Conservation (phyloP, 2,797 vertebrate species). For the Taeniopygia guttata region DNA sequence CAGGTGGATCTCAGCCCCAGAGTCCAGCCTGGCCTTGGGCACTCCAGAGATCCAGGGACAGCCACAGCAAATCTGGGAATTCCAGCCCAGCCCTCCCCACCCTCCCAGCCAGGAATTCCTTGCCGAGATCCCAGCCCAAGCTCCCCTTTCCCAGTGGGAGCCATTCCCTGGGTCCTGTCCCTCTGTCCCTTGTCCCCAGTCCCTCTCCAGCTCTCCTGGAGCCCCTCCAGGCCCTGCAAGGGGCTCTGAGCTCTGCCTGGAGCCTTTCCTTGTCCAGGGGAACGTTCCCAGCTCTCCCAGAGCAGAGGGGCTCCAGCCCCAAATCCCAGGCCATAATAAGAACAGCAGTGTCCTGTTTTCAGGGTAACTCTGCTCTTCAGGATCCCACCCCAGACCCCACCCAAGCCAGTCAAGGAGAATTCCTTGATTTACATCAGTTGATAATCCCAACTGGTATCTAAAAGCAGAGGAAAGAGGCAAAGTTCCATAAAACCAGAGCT, state of each 20-base stretch:
- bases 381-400: neutral
- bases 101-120: rapidly evolving
- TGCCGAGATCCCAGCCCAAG: no score
- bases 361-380: neutral
- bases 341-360: neutral
- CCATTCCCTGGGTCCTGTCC: neutral
- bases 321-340: neutral
- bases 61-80: neutral
- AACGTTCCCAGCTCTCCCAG: neutral
- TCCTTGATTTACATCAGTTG: neutral
- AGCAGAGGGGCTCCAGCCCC: neutral
- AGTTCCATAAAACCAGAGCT: neutral
- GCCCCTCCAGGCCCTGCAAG: neutral
- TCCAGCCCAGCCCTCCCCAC: neutral
- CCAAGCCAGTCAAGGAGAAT: neutral
- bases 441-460: neutral
- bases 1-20: neutral
- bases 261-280: neutral
- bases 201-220: neutral
- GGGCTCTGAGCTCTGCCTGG: neutral
- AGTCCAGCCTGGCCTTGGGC: neutral
- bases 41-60: neutral
- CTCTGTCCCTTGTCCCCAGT: rapidly evolving
- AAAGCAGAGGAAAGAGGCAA: neutral
- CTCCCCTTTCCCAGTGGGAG: no score